These are phyloP conservation scores for Coluber constrictor DNA, from an alignment of 2,797 vertebrate genomes.

Conservation along the genomic window DNA sequence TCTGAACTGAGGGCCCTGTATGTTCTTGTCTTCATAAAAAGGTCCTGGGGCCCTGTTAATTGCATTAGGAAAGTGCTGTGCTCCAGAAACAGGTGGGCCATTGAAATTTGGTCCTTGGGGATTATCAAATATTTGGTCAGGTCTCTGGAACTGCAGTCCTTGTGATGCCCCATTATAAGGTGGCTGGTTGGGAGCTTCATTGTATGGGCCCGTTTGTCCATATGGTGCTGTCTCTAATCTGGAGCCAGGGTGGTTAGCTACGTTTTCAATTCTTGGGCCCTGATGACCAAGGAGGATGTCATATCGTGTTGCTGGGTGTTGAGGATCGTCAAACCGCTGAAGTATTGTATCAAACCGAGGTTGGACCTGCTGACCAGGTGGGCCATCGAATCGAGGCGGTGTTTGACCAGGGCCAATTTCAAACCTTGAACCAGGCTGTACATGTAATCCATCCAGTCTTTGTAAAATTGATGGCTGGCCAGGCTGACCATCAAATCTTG, in stretches of 20 bases:
- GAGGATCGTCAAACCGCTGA: conserved; percentile 77
- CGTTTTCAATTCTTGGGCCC: conserved; percentile 75
- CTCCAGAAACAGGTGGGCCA: conserved; percentile 75
- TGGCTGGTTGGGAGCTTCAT: conserved; percentile 73
- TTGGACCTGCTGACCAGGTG: conserved; percentile 72
- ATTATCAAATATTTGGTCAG: conserved; percentile 75
- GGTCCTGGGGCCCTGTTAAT: conserved; percentile 72
- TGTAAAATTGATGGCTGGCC: conserved; percentile 71
- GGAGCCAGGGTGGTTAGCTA: conserved; percentile 70
- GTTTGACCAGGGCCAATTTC: conserved; percentile 73
- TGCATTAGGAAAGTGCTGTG: conserved; percentile 73
- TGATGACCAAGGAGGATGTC: conserved; percentile 80
- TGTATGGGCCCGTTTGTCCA: conserved; percentile 75
- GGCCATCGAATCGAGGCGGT: conserved; percentile 69
- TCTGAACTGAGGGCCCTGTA: conserved; percentile 73
- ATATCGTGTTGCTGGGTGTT: conserved; percentile 75
- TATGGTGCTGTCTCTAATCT: conserved; percentile 74
- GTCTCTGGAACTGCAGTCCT: conserved; percentile 76
- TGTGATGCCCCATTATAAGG: conserved; percentile 76
- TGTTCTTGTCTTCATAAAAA: conserved; percentile 81
- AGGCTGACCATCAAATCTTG: conserved; percentile 76
- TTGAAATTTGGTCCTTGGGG: conserved; percentile 81
- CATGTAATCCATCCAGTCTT: conserved; percentile 77
- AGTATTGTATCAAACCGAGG: conserved; percentile 79
- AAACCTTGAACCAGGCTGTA: conserved; percentile 74